Evolutionary conservation across 92 coral and sea anemone genomes (phyloP).

Genomic region (Paragorgia papillata): DNA sequence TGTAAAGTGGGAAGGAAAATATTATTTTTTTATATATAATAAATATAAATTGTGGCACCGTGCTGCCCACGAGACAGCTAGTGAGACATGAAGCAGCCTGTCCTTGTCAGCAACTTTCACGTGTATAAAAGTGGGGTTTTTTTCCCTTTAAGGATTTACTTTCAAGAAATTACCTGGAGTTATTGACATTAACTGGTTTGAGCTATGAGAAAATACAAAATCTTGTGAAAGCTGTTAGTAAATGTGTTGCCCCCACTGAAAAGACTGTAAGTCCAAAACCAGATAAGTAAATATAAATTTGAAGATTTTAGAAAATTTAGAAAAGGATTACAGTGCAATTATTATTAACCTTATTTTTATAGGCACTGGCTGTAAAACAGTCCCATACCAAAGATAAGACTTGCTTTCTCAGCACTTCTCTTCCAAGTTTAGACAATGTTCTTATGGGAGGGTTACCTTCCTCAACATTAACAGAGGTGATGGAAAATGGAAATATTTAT

Average conservation of each 20-base stretch:
- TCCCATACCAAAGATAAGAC: constrained; percentile 52
- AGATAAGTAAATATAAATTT: neutral
- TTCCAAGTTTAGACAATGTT: constrained; percentile 67
- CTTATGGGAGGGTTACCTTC: constrained; percentile 86
- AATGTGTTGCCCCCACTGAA: constrained; percentile 66
- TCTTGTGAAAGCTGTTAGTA: constrained; percentile 70
- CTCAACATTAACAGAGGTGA: constrained; percentile 89
- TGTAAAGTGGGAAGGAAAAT: too few relatives aligned
- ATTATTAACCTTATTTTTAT: neutral
- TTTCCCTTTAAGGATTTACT: constrained; percentile 58
- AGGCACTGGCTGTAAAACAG: constrained; percentile 67
- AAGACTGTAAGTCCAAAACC: constrained; percentile 61
- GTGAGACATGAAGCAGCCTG: too few relatives aligned
- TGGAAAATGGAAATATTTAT: neutral
- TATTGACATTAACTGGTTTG: constrained; percentile 71
- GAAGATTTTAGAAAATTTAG: neutral
- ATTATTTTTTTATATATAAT: too few relatives aligned
- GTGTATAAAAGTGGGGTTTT: too few relatives aligned
- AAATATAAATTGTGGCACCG: too few relatives aligned
- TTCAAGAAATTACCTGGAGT: constrained; percentile 67
- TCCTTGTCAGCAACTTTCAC: too few relatives aligned
- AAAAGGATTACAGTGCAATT: too few relatives aligned
- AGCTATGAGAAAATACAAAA: constrained; percentile 69
- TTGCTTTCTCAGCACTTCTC: constrained; percentile 74
- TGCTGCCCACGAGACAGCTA: too few relatives aligned